Evolutionary conservation across 1,140 invertebrate species (phyloP), one percentile per base, ranked within the genome.

Genomic region (Diploscapter pachys): DNA sequence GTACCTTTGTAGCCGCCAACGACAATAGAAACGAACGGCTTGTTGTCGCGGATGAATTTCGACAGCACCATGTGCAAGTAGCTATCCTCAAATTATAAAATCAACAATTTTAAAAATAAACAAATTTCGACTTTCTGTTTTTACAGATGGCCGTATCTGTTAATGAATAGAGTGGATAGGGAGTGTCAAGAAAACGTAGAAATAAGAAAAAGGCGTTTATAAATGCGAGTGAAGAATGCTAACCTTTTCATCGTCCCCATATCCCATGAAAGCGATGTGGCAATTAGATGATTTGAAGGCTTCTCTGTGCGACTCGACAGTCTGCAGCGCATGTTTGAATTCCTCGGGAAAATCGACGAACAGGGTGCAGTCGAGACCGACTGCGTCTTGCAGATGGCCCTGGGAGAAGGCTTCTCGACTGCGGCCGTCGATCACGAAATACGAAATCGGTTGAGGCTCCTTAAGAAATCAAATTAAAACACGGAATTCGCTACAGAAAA

Each of bases 31-130:
- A 99, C 93, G 86, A 94, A 95, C 78, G 92, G 91, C 0, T 92
- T 93, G 83, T 94, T 92, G 86, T 93, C 93, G 87, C 98, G 95
- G 56, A 99, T 88, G 87, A 99, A 98, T 73, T 93, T 94, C 5
- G 95, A 93, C 6, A 98, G 92, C 51, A 98, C 95, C 96, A 99
- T 99, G 83, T 97, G 92, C 4, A 96, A 93, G 86, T 95, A 96
- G 8, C 75, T 70, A 57, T 98, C 96, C 87, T 97, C 95, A 85
- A 72, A 13, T 64, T 31, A 31, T 31, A 31, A 31, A 31, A 31
- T 31, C 31, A 31, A 0, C 31, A 31, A 31, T 31, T 31, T 31
- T 0, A 31, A 31, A 31, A 31, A 31, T 31, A 0, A 31, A 31
- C 0, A 1, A 31, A 31, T 31, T 1, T 31, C 31, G 31, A 1